Base-by-base conservation (phyloP, 2,888 invertebrate species). In the Emesis russula region DNA sequence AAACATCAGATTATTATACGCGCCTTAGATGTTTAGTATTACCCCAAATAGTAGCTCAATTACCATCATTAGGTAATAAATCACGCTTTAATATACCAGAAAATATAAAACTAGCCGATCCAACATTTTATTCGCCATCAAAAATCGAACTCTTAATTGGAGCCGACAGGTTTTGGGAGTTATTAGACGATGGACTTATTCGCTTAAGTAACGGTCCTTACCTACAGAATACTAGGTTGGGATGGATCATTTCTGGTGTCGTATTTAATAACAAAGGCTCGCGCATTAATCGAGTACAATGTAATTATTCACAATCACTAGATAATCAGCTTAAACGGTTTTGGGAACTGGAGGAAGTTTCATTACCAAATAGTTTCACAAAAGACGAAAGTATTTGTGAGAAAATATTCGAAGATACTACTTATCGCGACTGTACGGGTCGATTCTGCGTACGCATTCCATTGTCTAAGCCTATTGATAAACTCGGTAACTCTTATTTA, bases 21-120 rank as follows among this genome's bases (percentile, higher is more conserved):
- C 63, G 53, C 15, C n/a, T 94, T 48, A 70, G 82, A 44, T 93
- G 93, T 71, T 77, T 93, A 33, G 87, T 94, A 15, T 81, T 94
- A 25, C 88, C 86, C 13, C 15, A 63, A n/a, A 88, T 88, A 1
- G 80, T 77, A 3, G 36, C 73, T 15, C 63, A 9, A 9, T 44
- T 74, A n/a, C 74, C 74, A 11, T n/a, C 25, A n/a, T 41, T 25
- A 44, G n/a, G n/a, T 44, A 18, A n/a, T 7, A 18, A 25, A n/a
- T n/a, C 25, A n/a, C 7, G 5, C 18, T 7, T 58, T 74, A 7
- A 74, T 18, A 74, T 74, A 44, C 74, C 58, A n/a, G 4, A 58
- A n/a, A 58, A 18, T 58, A 7, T 74, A 74, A 11, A 25, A 18
- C 44, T 71, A n/a, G 80, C 81, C 18, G 85, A 81, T 63, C 81